Base-by-base conservation (phyloP, 2,113 vertebrate genomes). In the Tiliqua scincoides region DNA sequence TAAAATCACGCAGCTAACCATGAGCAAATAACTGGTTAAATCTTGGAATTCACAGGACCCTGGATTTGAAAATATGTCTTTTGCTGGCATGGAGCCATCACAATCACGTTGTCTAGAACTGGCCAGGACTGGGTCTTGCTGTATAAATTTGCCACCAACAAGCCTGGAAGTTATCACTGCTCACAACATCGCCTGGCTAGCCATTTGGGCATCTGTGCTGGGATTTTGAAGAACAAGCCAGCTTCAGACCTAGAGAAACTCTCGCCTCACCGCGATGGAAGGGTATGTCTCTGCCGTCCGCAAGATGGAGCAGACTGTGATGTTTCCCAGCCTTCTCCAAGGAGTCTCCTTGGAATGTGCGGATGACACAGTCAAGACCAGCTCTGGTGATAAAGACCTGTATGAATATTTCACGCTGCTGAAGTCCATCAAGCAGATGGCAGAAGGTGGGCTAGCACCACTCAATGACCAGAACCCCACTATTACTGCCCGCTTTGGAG, bases 261-360 rank as follows among this genome's bases (percentile, higher is more conserved):
- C 93, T 89, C 91, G 97, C 9, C 83, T 91, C 76, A 10, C 93
- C 0, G 87, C 96, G 68, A 95, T 98, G 96, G 96, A 95, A 76
- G 91, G 92, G 83, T 99, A 98, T 96, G 95, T 95, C 30, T 93
- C 96, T 0, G 96, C 94, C 0, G 96, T 97, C 0, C 94, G 89
- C 2, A 94, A 97, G 94, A 99, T 99, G 98, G 98, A 99, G 94
- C 97, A 97, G 87, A 97, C 97, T 61, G 91, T 99, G 67, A 97
- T 99, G 95, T 96, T 99, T 85, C 98, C 98, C 70, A 99, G 97
- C 94, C 96, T 99, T 35, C 97, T 99, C 20, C 92, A 95, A 78
- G 98, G 98, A 0, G 93, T 98, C 63, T 96, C 94, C 0, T 95
- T 95, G 0, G 91, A 92, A 0, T 77, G 77, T 20, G 52, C 79